Conservation (phyloP, 2,113 vertebrate genomes). For the Pomatorhinus ruficollis region DNA sequence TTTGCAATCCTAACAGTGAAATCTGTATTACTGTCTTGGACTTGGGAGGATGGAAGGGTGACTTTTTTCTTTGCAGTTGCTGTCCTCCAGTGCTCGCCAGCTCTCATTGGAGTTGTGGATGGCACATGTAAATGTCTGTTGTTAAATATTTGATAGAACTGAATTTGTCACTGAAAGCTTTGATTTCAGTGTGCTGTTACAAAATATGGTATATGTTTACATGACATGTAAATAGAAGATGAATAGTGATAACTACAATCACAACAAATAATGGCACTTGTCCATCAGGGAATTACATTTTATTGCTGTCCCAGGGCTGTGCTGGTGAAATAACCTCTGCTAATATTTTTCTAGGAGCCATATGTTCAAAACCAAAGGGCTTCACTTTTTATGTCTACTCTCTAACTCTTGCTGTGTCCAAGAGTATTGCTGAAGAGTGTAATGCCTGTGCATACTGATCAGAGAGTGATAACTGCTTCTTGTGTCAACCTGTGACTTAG, state of each 20-base stretch:
- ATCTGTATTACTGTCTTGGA: not conserved
- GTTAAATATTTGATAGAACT: not conserved
- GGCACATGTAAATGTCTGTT: not conserved
- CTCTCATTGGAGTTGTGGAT: not conserved
- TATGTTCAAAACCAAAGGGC: not conserved
- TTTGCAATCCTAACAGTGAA: rapidly evolving
- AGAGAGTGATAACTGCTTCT: not conserved
- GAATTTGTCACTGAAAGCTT: not conserved
- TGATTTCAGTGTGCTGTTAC: not conserved
- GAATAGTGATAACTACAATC: conserved; percentile 18
- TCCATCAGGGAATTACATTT: conserved; percentile 11
- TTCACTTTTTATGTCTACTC: not conserved
- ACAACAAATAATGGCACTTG: conserved; percentile 10
- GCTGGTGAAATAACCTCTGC: conserved; percentile 5
- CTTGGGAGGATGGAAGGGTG: not conserved
- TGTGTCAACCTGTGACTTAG: not conserved
- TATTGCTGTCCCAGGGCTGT: not conserved
- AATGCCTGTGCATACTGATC: conserved; percentile 7
- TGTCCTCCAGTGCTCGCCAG: not conserved
- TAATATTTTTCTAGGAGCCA: not conserved
- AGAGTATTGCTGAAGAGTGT: not conserved
- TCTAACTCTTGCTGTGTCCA: not conserved
- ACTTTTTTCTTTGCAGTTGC: not conserved
- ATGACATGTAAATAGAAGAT: conserved; percentile 28
- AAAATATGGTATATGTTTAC: not conserved